phyloP scores from a whole-genome alignment of 2,113 vertebrate species.

The Mus spicilegus region DNA sequence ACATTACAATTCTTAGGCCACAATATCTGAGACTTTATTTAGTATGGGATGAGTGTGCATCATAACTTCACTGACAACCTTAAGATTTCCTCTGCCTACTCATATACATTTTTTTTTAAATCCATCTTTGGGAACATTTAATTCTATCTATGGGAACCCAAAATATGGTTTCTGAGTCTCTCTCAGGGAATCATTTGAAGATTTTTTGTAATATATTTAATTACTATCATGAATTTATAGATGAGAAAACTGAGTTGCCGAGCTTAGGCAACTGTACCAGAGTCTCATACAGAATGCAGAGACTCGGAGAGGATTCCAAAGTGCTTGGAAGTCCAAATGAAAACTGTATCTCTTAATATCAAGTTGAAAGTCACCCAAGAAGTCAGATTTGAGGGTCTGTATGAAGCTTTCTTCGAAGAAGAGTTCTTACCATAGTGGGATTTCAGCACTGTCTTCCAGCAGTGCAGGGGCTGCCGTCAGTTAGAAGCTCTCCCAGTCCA shows the following conservation, averaged over 20 bases:
- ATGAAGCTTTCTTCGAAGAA: not conserved
- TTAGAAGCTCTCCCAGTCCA: too few relatives aligned
- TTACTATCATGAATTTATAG: not conserved
- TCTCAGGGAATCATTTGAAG: not conserved
- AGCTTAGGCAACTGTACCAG: not conserved
- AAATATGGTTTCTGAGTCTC: not conserved
- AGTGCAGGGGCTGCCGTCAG: too few relatives aligned
- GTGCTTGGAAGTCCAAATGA: not conserved
- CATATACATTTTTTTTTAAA: not conserved
- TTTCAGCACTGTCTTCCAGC: not conserved
- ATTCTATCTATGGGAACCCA: too few relatives aligned
- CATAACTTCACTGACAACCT: not conserved
- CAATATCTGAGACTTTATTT: not conserved
- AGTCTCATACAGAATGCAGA: not conserved
- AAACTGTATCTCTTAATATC: not conserved
- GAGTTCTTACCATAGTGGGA: not conserved
- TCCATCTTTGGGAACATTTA: not conserved
- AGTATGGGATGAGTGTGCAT: not conserved
- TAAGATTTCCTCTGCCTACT: not conserved
- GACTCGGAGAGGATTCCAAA: not conserved
- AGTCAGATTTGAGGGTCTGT: not conserved
- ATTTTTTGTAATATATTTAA: not conserved
- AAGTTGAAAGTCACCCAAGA: not conserved
- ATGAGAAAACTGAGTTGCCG: not conserved
- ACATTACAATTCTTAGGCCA: slow-evolving; percentile 16